Evolutionary conservation across 2,888 invertebrate species (phyloP), one percentile per base, ranked within the genome.

Genomic region (Flexamia atlantica): DNA sequence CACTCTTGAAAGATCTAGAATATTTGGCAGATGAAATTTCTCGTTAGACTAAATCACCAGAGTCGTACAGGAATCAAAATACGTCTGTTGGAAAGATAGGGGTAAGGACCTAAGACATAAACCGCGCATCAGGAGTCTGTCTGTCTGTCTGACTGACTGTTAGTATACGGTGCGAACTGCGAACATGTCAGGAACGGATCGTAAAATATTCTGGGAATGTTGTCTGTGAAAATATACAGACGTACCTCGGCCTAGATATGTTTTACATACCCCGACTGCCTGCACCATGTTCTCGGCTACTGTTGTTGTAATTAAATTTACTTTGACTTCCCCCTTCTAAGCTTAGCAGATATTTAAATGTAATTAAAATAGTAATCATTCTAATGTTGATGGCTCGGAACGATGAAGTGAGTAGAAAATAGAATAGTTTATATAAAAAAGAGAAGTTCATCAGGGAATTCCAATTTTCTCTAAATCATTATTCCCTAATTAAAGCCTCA

Each of bases 21-120:
- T 30, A 14, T 64, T 64, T 30, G 0, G 30, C 28, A 64, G 64
- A 64, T 64, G 64, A 64, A 28, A 64, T 64, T 64, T 64, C 64
- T 64, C 64, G 64, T 64, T 64, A 64, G 28, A 64, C 28, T 28
- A 64, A 64, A 64, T 28, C 30, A 64, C 64, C 64, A 3, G 14
- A 25, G 64, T 64, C 64, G 30, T 64, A 64, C 28, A 64, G 64
- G 17, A 64, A 64, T 64, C 64, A 64, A 64, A 64, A 64, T 64
- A 64, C 30, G 64, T 64, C 64, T 64, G 53, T 53, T 14, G 28
- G 64, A 64, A 17, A 64, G 64, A 64, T 64, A 64, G 64, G 64
- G 64, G 64, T 64, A 64, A 64, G 64, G 64, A 64, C 64, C 64
- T 30, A 20, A 64, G 64, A 64, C 64, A 64, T 64, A 64, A 64